Evolutionary conservation across 2,797 vertebrate genomes (phyloP).

Genomic region (Threskiornis aethiopicus): DNA sequence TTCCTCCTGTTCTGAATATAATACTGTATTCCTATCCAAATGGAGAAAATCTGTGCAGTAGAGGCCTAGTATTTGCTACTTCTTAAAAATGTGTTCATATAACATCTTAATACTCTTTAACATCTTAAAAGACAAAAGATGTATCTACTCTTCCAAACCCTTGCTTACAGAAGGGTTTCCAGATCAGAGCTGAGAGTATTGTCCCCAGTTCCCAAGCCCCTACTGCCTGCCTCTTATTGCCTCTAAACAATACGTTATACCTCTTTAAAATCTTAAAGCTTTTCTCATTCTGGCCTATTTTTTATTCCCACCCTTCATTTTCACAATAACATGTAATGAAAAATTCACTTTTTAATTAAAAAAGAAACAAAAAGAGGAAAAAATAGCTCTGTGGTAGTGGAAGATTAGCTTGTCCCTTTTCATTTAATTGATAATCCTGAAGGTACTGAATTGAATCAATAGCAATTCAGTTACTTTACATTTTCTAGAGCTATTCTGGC

Average conservation of each 20-base stretch:
- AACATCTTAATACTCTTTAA: not conserved
- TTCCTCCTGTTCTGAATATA: not conserved
- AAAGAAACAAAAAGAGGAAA: not conserved
- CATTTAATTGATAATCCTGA: conserved; percentile 6
- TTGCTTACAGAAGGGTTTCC: not conserved
- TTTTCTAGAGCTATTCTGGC: not conserved
- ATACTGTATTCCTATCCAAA: not conserved
- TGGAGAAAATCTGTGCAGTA: not conserved
- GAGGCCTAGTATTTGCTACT: not conserved
- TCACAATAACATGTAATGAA: not conserved
- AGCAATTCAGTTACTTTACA: not conserved
- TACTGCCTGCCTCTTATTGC: not conserved
- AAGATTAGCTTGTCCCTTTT: not conserved
- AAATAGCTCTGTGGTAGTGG: not conserved
- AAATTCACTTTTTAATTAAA: conserved; percentile 1
- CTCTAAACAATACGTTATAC: not conserved
- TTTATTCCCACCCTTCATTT: not conserved
- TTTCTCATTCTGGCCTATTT: not conserved
- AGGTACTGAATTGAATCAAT: conserved; percentile 2
- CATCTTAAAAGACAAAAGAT: not conserved
- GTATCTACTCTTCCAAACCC: not conserved
- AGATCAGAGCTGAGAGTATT: not conserved
- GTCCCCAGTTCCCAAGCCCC: not conserved
- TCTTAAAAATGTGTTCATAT: not conserved
- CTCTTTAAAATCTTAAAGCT: not conserved